These are phyloP conservation scores for Apodemus agrarius DNA, from an alignment of 2,797 vertebrate genomes.

Conservation along the genomic window DNA sequence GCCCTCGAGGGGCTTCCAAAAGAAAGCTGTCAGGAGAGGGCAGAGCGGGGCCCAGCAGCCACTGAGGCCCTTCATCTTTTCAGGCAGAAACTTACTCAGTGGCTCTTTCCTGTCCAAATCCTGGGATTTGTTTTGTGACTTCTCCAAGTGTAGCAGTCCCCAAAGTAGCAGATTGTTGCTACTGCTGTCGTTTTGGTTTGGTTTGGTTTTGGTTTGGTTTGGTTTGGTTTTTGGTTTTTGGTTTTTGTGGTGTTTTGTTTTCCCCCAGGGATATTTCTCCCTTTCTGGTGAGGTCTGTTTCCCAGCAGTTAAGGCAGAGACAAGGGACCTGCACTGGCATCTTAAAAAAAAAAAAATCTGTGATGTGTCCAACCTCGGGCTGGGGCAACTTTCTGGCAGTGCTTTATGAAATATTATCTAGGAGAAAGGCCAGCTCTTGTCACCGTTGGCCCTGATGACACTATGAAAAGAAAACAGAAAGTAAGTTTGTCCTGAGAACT, in stretches of 20 bases:
- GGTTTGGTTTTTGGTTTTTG: neutral
- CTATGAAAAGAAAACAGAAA: neutral
- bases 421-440: neutral
- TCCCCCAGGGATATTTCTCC: too few relatives aligned
- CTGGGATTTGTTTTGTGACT: neutral
- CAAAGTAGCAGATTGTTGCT: neutral
- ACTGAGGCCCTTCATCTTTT: neutral
- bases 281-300: neutral
- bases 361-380: neutral
- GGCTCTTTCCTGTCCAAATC: neutral
- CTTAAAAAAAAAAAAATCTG: neutral
- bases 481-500: neutral
- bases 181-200: neutral
- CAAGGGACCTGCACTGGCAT: neutral
- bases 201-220: neutral
- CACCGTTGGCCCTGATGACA: neutral
- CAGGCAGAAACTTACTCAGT: neutral
- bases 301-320: neutral
- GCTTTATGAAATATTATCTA: neutral
- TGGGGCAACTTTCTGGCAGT: neutral
- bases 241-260: neutral
- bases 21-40: neutral
- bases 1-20: neutral
- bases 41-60: rapidly evolving
- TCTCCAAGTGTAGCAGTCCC: slow-evolving; percentile 18